A percentile compares a stretch with the other conserved stretches of the same genome.
phyloP scores from a whole-genome alignment of 2,888 invertebrate genomes.

The Cephus runcator region DNA sequence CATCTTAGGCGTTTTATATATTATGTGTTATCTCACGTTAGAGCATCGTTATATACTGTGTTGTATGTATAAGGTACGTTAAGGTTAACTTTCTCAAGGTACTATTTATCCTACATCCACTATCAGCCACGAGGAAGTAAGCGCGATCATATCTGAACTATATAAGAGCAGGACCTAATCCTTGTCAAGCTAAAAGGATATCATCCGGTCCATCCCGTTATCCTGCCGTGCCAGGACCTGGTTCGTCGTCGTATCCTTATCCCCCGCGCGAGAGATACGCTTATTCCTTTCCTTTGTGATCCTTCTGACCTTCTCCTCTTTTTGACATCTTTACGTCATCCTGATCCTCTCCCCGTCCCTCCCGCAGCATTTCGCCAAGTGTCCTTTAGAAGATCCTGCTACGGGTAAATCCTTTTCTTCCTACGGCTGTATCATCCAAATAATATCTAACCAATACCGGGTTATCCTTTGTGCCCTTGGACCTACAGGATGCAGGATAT shows the following conservation, averaged over 20 bases:
- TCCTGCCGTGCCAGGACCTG: neutral
- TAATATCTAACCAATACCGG: neutral
- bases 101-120: neutral
- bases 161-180: neutral
- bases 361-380: neutral
- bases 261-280: neutral
- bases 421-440: neutral
- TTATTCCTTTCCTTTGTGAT: neutral
- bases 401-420: neutral
- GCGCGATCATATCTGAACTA: neutral
- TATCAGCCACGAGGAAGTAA: neutral
- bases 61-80: neutral
- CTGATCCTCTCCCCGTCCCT: neutral
- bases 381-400: neutral
- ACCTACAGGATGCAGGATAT: neutral
- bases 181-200: neutral
- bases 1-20: too few relatives aligned
- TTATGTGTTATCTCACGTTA: too few relatives aligned
- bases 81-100: neutral
- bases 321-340: neutral
- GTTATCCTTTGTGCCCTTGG: neutral
- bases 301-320: neutral
- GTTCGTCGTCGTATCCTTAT: neutral
- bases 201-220: neutral
- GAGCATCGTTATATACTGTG: neutral